A percentile compares a stretch with the other conserved stretches of the same genome.
Evolutionary conservation across 2,888 invertebrate genomes (phyloP).

Genomic region (Thymelicus lineola): DNA sequence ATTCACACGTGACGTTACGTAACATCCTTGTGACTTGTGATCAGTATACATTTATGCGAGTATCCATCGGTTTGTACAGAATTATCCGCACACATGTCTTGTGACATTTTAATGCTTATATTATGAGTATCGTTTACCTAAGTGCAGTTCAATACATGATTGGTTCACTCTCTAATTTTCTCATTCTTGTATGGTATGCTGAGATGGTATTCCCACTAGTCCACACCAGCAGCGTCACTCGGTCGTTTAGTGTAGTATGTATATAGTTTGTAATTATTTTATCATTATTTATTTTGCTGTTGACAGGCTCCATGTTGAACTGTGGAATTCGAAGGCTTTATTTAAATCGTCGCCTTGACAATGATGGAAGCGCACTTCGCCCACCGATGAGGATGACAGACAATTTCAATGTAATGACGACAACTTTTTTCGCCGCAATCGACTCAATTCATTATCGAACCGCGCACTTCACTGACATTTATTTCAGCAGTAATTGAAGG

Average conservation of each 20-base stretch:
- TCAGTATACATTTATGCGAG: conserved; percentile 35
- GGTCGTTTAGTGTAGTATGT: background rate
- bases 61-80: conserved; percentile 8
- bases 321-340: conserved; percentile 10
- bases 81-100: conserved; percentile 5
- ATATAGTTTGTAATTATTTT: background rate
- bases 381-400: conserved; percentile 28
- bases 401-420: conserved; percentile 34
- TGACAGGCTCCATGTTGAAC: conserved; percentile 1
- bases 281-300: background rate
- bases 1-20: conserved; percentile 22
- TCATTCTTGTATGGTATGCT: no score
- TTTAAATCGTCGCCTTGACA: conserved; percentile 33
- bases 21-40: conserved; percentile 25
- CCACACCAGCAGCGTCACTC: no score
- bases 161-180: no score
- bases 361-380: conserved; percentile 28
- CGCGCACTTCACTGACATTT: conserved; percentile 37
- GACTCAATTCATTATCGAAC: conserved; percentile 33
- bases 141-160: background rate
- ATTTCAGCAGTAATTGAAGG: conserved; percentile 38
- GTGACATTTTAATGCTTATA: background rate
- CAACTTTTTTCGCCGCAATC: conserved; percentile 29
- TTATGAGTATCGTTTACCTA: background rate
- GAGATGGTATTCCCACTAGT: no score